Conservation (phyloP, 2,113 vertebrate species). For the Trogon melanurus region DNA sequence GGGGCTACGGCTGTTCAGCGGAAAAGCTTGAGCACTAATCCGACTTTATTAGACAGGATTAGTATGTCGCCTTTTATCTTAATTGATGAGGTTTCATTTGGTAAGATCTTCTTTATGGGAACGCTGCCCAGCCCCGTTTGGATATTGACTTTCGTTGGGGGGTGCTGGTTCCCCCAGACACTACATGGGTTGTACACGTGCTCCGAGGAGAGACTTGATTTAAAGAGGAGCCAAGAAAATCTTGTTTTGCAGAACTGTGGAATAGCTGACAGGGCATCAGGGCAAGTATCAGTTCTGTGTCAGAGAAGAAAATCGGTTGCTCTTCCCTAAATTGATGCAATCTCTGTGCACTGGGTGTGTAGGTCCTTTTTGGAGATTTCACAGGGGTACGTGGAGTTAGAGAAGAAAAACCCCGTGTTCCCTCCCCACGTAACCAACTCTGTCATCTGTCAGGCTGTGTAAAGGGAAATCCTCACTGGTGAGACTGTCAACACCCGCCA, state of each 20-base stretch:
- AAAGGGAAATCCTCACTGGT: no score
- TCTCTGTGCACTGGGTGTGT: background rate
- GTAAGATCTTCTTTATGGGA: background rate
- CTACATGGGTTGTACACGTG: rapidly evolving
- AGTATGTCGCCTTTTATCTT: background rate
- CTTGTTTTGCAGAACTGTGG: background rate
- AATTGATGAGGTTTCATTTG: background rate
- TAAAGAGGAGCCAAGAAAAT: background rate
- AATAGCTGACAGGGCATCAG: background rate
- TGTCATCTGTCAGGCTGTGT: background rate
- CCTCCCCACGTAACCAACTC: rapidly evolving
- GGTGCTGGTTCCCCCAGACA: background rate
- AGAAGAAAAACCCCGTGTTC: background rate
- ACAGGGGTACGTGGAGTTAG: rapidly evolving
- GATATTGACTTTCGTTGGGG: background rate
- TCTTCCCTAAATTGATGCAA: background rate
- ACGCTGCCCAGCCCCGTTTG: background rate
- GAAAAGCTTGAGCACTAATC: background rate
- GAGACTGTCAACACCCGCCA: no score
- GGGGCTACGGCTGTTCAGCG: background rate
- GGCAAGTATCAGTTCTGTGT: background rate
- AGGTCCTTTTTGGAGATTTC: background rate
- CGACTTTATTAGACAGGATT: background rate
- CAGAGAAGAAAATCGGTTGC: background rate
- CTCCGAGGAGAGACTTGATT: background rate